Base-by-base conservation (phyloP, 1,140 invertebrate genomes). In the Drosophila miranda region DNA sequence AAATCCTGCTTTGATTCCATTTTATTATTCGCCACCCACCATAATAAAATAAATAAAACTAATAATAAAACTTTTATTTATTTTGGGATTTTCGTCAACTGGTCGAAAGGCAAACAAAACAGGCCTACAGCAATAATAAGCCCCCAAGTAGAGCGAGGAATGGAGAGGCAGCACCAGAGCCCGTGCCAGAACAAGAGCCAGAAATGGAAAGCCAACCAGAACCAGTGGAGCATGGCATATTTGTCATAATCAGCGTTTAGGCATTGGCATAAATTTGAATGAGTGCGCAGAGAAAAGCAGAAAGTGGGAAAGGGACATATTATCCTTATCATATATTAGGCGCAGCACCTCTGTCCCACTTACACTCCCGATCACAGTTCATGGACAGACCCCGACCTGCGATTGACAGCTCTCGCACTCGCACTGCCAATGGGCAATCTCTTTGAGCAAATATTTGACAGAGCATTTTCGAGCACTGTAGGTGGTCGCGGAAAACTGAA, bases 191-290 rank as follows among this genome's bases (percentile, higher is more conserved):
- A 13, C 34, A 11, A 38, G 11, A 38, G 9, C 30, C 30, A 34
- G 8, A 34, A 38, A n/a, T 34, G 50, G 28, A 34, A n/a, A 26
- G 50, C 43, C 43, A 16, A 52, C 50, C 50, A 52, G 30, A 52
- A 52, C 73, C 63, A 77, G 42, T 81, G 77, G 68, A 87, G 74
- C 78, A 70, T 81, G 60, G 82, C 82, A 86, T 86, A 87, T 86
- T 86, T 87, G 82, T 87, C 82, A 86, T 82, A 87, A 86, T 86
- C 82, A 87, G 78, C 82, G 82, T 69, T 87, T 86, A 75, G 81
- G 78, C 78, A 83, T 71, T 71, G 52, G 59, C 68, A 84, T 84
- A 86, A 84, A 84, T 84, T 84, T 84, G 75, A 84, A 83, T 82
- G 79, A 64, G 72, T 84, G 75, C 67, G 49, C 58, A 62, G 44